Evolutionary conservation across 2,888 invertebrate genomes (phyloP), one percentile per base, ranked within the genome.

Genomic region (Chorisops tibialis): DNA sequence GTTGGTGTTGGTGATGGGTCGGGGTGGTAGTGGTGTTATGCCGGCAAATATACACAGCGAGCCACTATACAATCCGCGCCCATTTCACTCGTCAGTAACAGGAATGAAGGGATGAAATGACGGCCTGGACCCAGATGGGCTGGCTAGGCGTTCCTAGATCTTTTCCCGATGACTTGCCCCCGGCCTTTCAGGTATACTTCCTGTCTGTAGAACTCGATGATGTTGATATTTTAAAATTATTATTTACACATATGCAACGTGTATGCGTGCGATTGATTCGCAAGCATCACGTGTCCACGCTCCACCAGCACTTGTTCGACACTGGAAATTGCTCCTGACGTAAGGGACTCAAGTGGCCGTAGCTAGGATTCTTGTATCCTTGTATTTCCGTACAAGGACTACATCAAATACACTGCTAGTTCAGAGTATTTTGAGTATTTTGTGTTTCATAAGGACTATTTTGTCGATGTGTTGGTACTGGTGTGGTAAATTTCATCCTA

Each of bases 241-340:
- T 24, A 43, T 56, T 21, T 19, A 43, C 7, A 35, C 56, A 56
- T 45, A 43, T 56, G 56, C 14, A 56, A 3, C 56, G 45, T 56
- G 19, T 43, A 24, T 30, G 12, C 45, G 30, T 9, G 6, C 45
- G 24, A 37, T 14, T 24, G 39, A 24, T 19, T 58, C 58, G 52
- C 60, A 43, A 51, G 56, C 54, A 60, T 41, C 54, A 61, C 63
- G 19, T 47, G 63, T 58, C 61, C 52, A 61, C 45, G 49, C 63
- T 58, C 60, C 43, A 63, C 63, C 52, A 63, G 63, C 35, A 61
- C 63, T 61, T 41, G 24, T 56, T 41, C 22, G 37, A 61, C 45
- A 61, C 61, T 63, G 41, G 37, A 35, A 56, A 35, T 56, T 45
- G 30, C n/a, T 30, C 24, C 43, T 19, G 24, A 12, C 43, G 43